Evolutionary conservation across 2,888 invertebrate genomes (phyloP), one percentile per base, ranked within the genome.

Genomic region (Phortica okadai): DNA sequence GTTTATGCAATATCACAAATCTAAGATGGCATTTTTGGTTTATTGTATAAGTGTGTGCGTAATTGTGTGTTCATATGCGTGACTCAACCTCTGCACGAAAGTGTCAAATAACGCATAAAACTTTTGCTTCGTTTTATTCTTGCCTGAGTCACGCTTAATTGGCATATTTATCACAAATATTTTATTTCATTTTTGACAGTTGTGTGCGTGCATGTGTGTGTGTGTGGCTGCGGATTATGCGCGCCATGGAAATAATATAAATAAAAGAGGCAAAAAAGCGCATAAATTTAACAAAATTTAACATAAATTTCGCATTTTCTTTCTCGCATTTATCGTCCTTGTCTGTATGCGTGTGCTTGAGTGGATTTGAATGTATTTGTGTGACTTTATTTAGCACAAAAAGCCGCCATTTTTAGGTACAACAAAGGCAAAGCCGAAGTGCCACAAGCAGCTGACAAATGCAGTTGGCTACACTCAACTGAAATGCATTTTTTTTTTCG

Each of bases 101-200:
- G 69, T 69, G 69, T 69, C 69, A 69, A 69, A 69, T 45, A 25
- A 45, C 69, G 45, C 69, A 69, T 69, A 45, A 45, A 45, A 69
- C 44, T 69, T 69, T n/a, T 62, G 62, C 45, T 69, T 16, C 45
- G 16, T 33, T 73, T 44, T 64, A 50, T 59, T 67, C n/a, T 6
- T 62, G 50, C 50, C 21, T 4, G 8, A 21, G 14, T 62, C 75
- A 21, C 75, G 77, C 78, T 78, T 81, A 81, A 81, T 81, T 81
- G 81, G 76, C 76, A 76, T 77, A 81, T 81, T 79, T 81, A 78
- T 81, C 81, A 81, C 69, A 81, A 77, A 75, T 69, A 73, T 75
- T 56, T 50, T 58, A 74, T 50, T 69, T 70, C 42, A 66, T 69
- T 69, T 69, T 33, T 69, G 50, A 69, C 44, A 44, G 16, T 21